Evolutionary conservation across 2,113 vertebrate genomes (phyloP).

Genomic region (Vireo altiloquus): DNA sequence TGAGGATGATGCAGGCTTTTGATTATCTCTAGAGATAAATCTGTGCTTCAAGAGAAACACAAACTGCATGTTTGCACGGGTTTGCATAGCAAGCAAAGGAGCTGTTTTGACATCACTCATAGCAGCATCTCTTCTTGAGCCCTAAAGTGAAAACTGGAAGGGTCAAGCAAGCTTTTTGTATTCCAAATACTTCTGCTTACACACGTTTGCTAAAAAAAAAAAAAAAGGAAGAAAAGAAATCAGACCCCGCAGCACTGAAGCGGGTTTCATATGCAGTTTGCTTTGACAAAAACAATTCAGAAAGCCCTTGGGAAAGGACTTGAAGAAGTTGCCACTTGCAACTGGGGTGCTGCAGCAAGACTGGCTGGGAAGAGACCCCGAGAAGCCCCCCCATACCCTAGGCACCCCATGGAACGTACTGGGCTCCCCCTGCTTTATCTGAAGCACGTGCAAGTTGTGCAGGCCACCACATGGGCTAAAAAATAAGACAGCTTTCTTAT

Average conservation of each 20-base stretch:
- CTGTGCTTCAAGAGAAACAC: neutral
- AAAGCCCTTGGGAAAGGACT: neutral
- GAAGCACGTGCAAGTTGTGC: neutral
- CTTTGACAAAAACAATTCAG: neutral
- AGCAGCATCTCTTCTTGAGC: neutral
- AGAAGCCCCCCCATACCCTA: rapidly evolving
- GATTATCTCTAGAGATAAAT: constrained; percentile 46
- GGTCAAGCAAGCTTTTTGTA: neutral
- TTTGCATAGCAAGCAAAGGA: neutral
- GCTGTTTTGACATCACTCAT: neutral
- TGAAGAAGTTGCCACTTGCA: neutral
- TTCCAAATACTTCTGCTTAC: neutral
- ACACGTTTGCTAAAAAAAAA: rapidly evolving
- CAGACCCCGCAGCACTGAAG: rapidly evolving
- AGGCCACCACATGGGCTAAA: neutral
- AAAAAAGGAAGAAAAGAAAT: neutral
- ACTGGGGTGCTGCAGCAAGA: neutral
- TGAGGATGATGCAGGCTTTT: constrained; percentile 20
- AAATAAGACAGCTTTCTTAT: neutral
- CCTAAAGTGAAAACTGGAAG: neutral
- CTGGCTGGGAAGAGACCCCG: neutral
- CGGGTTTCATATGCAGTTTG: neutral
- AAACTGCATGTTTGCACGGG: neutral
- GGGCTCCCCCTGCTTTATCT: neutral
- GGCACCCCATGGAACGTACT: rapidly evolving